Conservation (phyloP, 2,113 vertebrate species). For the Microcebus lehilahytsara region DNA sequence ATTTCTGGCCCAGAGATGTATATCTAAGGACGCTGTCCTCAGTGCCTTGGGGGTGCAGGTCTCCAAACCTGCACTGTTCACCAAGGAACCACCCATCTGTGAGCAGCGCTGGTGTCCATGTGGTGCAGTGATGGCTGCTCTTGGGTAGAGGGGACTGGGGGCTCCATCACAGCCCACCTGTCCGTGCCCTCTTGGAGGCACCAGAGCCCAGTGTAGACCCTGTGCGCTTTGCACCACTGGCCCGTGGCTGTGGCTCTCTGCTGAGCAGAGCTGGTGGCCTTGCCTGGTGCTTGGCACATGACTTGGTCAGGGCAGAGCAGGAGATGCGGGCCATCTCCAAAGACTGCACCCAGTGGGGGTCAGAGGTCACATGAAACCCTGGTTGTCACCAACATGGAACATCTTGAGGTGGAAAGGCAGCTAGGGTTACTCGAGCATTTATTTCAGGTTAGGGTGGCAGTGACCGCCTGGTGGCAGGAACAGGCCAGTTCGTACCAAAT, state of each 20-base stretch:
- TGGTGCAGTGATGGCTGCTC: too few relatives aligned
- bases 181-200: too few relatives aligned
- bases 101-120: too few relatives aligned
- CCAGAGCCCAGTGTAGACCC: too few relatives aligned
- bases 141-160: too few relatives aligned
- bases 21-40: not conserved
- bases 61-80: not conserved
- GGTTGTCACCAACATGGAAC: rapidly evolving
- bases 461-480: not conserved
- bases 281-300: not conserved
- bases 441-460: not conserved
- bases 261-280: not conserved
- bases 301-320: not conserved
- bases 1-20: not conserved
- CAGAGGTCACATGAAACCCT: not conserved
- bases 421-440: not conserved
- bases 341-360: not conserved
- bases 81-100: not conserved
- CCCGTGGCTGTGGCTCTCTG: not conserved
- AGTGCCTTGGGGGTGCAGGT: not conserved
- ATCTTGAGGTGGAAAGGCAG: not conserved
- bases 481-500: not conserved
- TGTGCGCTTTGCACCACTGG: not conserved
- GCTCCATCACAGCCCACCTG: too few relatives aligned
- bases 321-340: too few relatives aligned